These are phyloP conservation scores for Alosa sapidissima DNA, from an alignment of 2,797 vertebrate species.

Conservation along the genomic window DNA sequence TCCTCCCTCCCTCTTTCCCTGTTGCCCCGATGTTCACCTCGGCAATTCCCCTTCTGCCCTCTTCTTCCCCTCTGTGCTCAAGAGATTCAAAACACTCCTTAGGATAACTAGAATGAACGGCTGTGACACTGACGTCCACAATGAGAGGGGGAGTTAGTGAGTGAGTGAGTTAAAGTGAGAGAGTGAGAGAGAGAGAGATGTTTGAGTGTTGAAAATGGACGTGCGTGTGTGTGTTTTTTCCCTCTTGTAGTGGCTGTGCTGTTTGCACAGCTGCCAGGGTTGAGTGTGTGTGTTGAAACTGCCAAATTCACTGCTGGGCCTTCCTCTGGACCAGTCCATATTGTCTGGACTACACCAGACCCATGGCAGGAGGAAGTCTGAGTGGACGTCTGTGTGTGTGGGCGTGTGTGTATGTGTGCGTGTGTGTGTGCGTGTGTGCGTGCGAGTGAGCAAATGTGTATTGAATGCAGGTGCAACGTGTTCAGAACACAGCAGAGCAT, in stretches of 20 bases:
- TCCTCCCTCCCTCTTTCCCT: not conserved
- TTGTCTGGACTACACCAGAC: not conserved
- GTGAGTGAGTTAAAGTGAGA: not conserved
- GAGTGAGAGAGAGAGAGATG: not conserved
- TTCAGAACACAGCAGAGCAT: not conserved
- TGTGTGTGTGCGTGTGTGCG: not conserved
- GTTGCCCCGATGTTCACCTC: not conserved
- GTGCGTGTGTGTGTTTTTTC: not conserved
- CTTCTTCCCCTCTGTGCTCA: not conserved
- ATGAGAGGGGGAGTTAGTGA: not conserved
- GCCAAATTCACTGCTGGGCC: not conserved
- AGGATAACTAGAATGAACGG: not conserved
- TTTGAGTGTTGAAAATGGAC: conserved; percentile 16
- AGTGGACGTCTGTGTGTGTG: not conserved
- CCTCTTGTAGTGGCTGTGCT: not conserved
- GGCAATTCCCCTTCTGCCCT: not conserved
- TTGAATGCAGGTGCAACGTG: not conserved
- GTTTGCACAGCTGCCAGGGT: conserved; percentile 19
- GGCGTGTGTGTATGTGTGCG: not conserved
- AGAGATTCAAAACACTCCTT: not conserved
- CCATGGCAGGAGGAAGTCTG: conserved; percentile 4
- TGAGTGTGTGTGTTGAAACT: not conserved
- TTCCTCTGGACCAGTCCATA: not conserved
- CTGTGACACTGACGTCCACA: not conserved
- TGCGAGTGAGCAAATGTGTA: not conserved